These are phyloP conservation scores for Oplegnathus fasciatus DNA, from an alignment of 2,113 vertebrate species.

Conservation along the genomic window DNA sequence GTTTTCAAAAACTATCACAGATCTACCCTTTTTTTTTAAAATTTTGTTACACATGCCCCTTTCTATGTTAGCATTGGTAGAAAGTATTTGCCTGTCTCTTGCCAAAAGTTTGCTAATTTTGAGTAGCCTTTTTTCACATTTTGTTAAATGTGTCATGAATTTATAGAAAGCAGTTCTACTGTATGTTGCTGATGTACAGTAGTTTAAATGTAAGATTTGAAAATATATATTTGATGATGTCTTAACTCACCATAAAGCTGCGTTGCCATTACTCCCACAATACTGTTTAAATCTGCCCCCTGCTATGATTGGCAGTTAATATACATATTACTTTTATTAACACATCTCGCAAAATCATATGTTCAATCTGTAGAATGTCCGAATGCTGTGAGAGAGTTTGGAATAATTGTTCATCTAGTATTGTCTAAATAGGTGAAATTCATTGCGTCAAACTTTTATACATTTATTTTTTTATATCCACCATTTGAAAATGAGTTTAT, in stretches of 20 bases:
- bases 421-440: slow-evolving; percentile 7
- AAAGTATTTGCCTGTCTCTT: neutral
- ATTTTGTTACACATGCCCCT: neutral
- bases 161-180: neutral
- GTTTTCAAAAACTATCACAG: slow-evolving; percentile 13
- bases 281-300: neutral
- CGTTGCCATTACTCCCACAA: neutral
- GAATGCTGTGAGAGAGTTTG: slow-evolving; percentile 33
- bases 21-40: slow-evolving; percentile 1
- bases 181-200: neutral
- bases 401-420: slow-evolving; percentile 4
- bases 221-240: neutral
- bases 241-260: neutral
- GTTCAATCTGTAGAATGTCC: slow-evolving; percentile 8
- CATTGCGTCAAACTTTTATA: slow-evolving; percentile 28
- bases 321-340: neutral
- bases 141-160: neutral
- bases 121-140: neutral
- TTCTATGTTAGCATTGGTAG: neutral
- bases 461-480: slow-evolving; percentile 34
- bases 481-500: slow-evolving; percentile 25
- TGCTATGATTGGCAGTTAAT: neutral
- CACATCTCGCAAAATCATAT: neutral
- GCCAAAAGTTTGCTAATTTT: neutral
- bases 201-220: neutral